A percentile compares a stretch with the other conserved stretches of the same genome.
Conservation (phyloP, 2,113 vertebrate genomes). For the Lophotis ruficrista region DNA sequence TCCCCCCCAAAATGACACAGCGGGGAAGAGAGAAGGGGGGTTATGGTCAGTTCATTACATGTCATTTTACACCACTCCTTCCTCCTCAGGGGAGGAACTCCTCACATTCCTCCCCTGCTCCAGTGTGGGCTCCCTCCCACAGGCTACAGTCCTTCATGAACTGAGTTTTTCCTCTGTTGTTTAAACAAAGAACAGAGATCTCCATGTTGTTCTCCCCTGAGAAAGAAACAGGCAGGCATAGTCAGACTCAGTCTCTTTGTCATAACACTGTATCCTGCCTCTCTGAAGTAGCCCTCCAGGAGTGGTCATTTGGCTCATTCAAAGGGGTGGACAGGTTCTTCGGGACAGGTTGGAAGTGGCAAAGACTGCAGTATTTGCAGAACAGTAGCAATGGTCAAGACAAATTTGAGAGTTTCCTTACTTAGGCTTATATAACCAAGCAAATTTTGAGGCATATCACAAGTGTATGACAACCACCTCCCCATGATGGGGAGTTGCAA, state of each 20-base stretch:
- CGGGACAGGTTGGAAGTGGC: neutral
- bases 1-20: no score
- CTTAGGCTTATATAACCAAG: neutral
- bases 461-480: neutral
- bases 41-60: no score
- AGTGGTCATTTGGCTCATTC: neutral
- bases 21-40: no score
- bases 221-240: neutral
- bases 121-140: no score
- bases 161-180: no score
- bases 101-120: no score
- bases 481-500: fast-evolving
- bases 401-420: neutral
- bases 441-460: neutral
- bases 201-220: neutral
- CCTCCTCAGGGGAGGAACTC: no score
- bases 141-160: no score
- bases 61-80: no score
- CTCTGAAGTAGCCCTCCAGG: neutral
- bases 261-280: fast-evolving
- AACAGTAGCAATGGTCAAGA: neutral
- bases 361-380: neutral
- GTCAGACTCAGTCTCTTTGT: neutral
- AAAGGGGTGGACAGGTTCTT: neutral
- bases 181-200: no score